Conservation (phyloP, 2,888 invertebrate genomes). For the Trypoxylon attenuatum region DNA sequence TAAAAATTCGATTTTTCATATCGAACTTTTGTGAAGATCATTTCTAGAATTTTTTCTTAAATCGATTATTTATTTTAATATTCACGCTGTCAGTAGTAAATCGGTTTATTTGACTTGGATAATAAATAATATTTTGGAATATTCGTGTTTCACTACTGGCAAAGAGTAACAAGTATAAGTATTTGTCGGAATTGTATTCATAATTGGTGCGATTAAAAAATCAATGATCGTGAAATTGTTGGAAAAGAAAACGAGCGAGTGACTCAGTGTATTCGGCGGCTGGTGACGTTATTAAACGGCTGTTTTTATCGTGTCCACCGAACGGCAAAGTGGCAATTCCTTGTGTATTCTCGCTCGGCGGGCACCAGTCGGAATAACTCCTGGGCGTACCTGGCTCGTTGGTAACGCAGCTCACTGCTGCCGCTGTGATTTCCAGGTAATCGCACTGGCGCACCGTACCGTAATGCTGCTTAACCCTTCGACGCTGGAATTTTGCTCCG, state of each 20-base stretch:
- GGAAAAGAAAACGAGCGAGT: slow-evolving; percentile 12
- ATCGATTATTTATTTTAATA: too few relatives aligned
- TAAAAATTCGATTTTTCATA: too few relatives aligned
- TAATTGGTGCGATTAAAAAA: too few relatives aligned
- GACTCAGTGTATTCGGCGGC: slow-evolving; percentile 18
- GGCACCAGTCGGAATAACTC: slow-evolving; percentile 7
- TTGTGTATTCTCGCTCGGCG: slow-evolving; percentile 4
- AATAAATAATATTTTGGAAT: too few relatives aligned
- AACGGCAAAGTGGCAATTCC: slow-evolving; percentile 35
- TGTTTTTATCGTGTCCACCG: slow-evolving; percentile 46
- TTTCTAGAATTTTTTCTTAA: too few relatives aligned
- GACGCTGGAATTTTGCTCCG: too few relatives aligned
- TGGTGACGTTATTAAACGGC: slow-evolving; percentile 36
- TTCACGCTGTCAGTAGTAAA: too few relatives aligned
- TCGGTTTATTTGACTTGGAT: too few relatives aligned
- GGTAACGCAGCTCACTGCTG: slow-evolving; percentile 39
- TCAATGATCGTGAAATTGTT: neutral
- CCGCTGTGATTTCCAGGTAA: slow-evolving; percentile 41
- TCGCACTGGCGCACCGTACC: slow-evolving; percentile 9
- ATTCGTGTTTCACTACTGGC: too few relatives aligned
- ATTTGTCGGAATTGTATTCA: too few relatives aligned
- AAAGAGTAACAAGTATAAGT: too few relatives aligned
- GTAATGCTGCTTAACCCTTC: slow-evolving; percentile 42
- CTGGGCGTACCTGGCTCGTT: slow-evolving; percentile 28
- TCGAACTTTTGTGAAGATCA: too few relatives aligned